These are phyloP conservation scores for Saccopteryx bilineata DNA, from an alignment of 2,113 vertebrate genomes.

Conservation along the genomic window DNA sequence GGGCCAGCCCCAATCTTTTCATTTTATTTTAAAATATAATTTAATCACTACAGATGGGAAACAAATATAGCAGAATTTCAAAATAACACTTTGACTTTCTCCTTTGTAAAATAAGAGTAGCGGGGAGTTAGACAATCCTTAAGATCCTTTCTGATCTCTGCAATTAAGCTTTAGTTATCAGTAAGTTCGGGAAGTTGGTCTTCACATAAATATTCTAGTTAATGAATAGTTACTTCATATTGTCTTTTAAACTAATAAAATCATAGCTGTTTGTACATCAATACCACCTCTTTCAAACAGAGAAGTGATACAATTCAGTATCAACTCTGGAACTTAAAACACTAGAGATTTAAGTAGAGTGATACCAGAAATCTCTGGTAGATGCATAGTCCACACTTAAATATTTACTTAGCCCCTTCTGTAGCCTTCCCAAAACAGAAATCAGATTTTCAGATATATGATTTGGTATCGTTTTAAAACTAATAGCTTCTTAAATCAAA, in stretches of 20 bases:
- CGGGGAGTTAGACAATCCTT: too few relatives aligned
- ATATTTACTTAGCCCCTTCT: accelerated
- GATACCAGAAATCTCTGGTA: accelerated
- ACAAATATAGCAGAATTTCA: background rate
- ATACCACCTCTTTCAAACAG: background rate
- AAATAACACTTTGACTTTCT: background rate
- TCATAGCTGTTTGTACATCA: background rate
- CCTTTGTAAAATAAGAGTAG: background rate
- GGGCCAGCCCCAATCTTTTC: background rate
- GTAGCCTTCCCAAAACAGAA: background rate
- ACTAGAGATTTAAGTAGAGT: background rate
- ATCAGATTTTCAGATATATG: background rate
- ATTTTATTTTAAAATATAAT: background rate
- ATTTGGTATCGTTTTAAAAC: background rate
- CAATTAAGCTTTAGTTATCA: background rate
- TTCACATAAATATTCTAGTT: background rate
- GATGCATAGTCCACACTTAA: accelerated
- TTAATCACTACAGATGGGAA: background rate
- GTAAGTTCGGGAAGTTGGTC: background rate
- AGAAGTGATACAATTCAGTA: background rate
- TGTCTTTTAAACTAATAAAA: background rate
- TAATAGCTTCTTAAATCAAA: background rate
- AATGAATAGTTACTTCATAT: background rate
- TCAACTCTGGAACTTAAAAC: accelerated
- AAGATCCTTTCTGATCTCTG: background rate